phyloP scores from a whole-genome alignment of 2,888 invertebrate genomes.

The Darwinula stevensoni region DNA sequence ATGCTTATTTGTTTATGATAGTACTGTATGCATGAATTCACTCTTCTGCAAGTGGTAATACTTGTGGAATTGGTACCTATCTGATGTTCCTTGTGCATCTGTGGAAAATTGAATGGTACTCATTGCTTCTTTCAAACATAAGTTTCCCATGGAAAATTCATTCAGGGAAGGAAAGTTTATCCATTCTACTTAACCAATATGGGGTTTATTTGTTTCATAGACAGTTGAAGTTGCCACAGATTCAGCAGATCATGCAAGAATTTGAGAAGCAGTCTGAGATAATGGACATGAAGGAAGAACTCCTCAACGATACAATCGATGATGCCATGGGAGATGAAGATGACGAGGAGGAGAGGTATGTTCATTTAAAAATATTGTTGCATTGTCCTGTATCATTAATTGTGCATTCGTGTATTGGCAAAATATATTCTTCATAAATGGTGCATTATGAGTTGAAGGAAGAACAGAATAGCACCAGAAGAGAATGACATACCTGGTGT shows the following conservation, averaged over 20 bases:
- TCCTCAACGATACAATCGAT: conserved; percentile 98
- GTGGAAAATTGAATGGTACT: too few species aligned
- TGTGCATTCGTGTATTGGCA: background rate
- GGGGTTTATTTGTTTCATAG: too few species aligned
- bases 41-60: too few species aligned
- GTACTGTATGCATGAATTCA: too few species aligned
- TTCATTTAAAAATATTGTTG: background rate
- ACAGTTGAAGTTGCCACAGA: conserved; percentile 88
- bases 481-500: too few species aligned
- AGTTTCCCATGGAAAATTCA: too few species aligned
- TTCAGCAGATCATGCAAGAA: conserved; percentile 83
- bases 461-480: background rate
- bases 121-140: too few species aligned
- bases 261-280: conserved; percentile 99
- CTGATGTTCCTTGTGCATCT: too few species aligned
- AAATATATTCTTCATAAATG: background rate
- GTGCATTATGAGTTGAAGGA: background rate
- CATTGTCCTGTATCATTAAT: background rate
- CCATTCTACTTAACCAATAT: too few species aligned
- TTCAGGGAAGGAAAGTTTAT: too few species aligned
- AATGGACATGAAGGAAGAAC: conserved; percentile 99
- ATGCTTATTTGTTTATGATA: too few species aligned
- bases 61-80: too few species aligned
- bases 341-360: conserved; percentile 81
- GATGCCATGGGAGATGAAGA: conserved; percentile 97